Base-by-base conservation (phyloP, 1,140 invertebrate species). In the Gonatopus flavifemur region DNA sequence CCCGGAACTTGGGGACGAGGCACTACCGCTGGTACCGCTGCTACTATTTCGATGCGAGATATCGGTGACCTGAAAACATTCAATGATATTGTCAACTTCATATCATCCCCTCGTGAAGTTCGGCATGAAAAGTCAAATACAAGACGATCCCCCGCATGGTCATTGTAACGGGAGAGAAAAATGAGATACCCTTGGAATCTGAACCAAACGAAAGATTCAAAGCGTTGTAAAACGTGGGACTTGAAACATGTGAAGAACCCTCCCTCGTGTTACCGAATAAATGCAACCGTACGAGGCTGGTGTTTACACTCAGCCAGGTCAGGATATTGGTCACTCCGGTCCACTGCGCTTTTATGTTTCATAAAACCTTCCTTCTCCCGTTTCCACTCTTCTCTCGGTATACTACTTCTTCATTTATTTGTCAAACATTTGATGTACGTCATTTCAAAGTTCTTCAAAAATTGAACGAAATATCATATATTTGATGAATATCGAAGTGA, bases 1-100 rank as follows among this genome's bases (percentile, higher is more conserved):
- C 43, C 81, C 81, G 37, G 81, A 81, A 67, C 79, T 81, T 42
- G 81, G 82, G 24, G 81, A 81, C 25, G 77, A 79, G 52, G 78
- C 77, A 63, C 77, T 79, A 50, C 71, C 77, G 50, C 72, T 78
- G 30, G 67, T 78, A 22, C 73, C 70, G 52, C 72, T 77, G 57
- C 74, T 80, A 57, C 75, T 80, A 54, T 81, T 80, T 18, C 80
- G 68, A 48, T 80, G 78, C 47, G 80, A 80, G 15, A 77, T 70
- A 52, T 84, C 82, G 10, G 80, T 82, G 60, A 79, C 80, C 80
- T 76, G 62, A 16, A 28, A 3, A 3, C 1, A 47, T 7, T 20
- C n/a, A n/a, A n/a, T n/a, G n/a, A n/a, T n/a, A n/a, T n/a, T n/a
- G n/a, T n/a, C n/a, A n/a, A n/a, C n/a, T n/a, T n/a, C n/a, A n/a